Base-by-base conservation (phyloP, 2,113 vertebrate genomes). In the Mastomys coucha region DNA sequence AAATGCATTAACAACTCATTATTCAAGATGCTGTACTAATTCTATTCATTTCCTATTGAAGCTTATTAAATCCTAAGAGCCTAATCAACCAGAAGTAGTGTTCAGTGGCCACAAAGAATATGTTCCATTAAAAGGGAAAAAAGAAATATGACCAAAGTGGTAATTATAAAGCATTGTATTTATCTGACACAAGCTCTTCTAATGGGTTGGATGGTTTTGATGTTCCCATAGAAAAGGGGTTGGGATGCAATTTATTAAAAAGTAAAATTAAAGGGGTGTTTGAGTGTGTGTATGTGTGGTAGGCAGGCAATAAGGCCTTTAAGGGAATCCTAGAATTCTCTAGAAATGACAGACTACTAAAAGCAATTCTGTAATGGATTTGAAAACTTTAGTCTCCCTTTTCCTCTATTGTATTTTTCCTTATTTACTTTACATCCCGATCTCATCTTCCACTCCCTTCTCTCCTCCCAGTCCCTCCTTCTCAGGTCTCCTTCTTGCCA, bases 1-100 rank as follows among this genome's bases (percentile, higher is more conserved):
- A 98, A 97, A 96, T 95, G 95, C 95, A 97, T 98, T 98, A 98
- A 93, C 92, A 97, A 82, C 96, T 96, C 96, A 96, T 98, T 97
- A 97, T 95, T 97, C 94, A 97, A 97, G 90, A 97, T 91, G 96
- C 49, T 95, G 51, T 92, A 92, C 76, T 96, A 97, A 97, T 97
- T 94, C 84, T 96, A 91, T 90, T 98, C 91, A 96, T 97, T 98
- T 97, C 89, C 94, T 96, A 88, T 92, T 86, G 94, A 96, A 98
- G 96, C 75, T 96, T 97, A 95, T 96, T 93, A 96, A 96, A 94
- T 93, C 92, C 91, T 72, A 90, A 97, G 87, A 93, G 92, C 56
- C 73, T 97, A 96, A 97, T 97, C 96, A 97, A 80, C 91, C 91
- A 96, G 81, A 95, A 94, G 91, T 91, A 96, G 89, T 96, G 78